A percentile compares a stretch with the other conserved stretches of the same genome.
These are phyloP conservation scores for Aphaenogaster rudis DNA, from an alignment of 1,140 invertebrate genomes.

Conservation along the genomic window DNA sequence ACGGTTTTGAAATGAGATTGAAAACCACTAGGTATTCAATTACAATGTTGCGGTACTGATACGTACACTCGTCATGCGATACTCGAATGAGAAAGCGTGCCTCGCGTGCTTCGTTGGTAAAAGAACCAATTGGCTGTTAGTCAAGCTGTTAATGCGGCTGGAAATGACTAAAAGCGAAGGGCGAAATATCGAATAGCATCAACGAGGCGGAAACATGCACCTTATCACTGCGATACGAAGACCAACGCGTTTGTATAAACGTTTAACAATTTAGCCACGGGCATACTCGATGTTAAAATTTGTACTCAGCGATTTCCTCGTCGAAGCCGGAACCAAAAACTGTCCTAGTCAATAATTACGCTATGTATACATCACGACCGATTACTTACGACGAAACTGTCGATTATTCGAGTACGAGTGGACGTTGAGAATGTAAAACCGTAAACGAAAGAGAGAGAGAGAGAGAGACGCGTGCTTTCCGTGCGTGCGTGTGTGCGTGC, in stretches of 20 bases:
- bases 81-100: constrained; percentile 21
- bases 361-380: constrained; percentile 70
- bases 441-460: neutral
- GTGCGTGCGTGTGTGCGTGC: neutral
- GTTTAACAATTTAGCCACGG: constrained; percentile 57
- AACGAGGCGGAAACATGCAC: constrained; percentile 38
- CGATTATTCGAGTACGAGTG: constrained; percentile 34
- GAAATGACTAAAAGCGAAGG: constrained; percentile 12
- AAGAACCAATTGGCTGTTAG: constrained; percentile 5
- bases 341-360: constrained; percentile 75
- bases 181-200: constrained; percentile 9
- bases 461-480: neutral
- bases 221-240: constrained; percentile 58
- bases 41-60: constrained; percentile 55
- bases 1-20: neutral
- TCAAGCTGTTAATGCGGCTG: constrained; percentile 33
- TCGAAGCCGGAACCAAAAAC: constrained; percentile 74
- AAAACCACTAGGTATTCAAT: constrained; percentile 7
- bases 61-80: constrained; percentile 49
- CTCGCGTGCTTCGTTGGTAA: constrained; percentile 49
- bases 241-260: constrained; percentile 66
- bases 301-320: constrained; percentile 72
- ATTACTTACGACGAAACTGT: constrained; percentile 63
- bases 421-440: constrained; percentile 9
- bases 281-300: constrained; percentile 71